Evolutionary conservation across 2,113 vertebrate genomes (phyloP), one percentile per base, ranked within the genome.

Genomic region (Nothoprocta perdicaria): DNA sequence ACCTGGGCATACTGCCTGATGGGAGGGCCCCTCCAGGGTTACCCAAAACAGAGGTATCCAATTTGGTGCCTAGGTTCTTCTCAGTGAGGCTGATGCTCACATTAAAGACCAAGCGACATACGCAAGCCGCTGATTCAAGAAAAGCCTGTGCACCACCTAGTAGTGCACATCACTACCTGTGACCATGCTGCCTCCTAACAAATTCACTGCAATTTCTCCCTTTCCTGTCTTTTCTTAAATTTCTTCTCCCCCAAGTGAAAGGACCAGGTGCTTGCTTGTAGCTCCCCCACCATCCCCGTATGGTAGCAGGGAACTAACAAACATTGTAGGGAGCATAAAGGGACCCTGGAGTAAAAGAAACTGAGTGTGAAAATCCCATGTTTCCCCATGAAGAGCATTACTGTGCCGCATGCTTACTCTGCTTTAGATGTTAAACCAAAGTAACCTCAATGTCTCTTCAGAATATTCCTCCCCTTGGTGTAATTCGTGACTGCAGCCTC

Each of bases 71-170:
- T 7, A 57, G 45, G 52, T 86, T 23, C 68, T 55, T 58, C 29
- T 81, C 72, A 1, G 8, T 13, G 58, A 77, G 31, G 38, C 26
- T 24, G 52, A 43, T 6, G 27, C 27, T 66, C 3, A 0, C 35
- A 22, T 0, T 1, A 73, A 72, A 19, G 2, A 12, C 0, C 26
- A 31, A 58, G 24, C 1, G 11, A 38, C 23, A 38, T 4, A 12
- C 48, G 48, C 5, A 27, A 73, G 27, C 15, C 23, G 29, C 29
- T 21, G 52, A 48, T 31, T 41, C 4, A 17, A 69, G n/a, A 66
- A 43, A 3, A 62, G 45, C 35, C 72, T 29, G 4, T 15, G 43
- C 35, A 50, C 48, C 5, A 26, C 5, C 31, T 10, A 66, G 16
- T 0, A 33, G 48, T 9, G 79, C 23, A 43, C 21, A 23, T 8